These are phyloP conservation scores for Helobdella robusta DNA, from an alignment of 2,888 invertebrate species.

Conservation along the genomic window DNA sequence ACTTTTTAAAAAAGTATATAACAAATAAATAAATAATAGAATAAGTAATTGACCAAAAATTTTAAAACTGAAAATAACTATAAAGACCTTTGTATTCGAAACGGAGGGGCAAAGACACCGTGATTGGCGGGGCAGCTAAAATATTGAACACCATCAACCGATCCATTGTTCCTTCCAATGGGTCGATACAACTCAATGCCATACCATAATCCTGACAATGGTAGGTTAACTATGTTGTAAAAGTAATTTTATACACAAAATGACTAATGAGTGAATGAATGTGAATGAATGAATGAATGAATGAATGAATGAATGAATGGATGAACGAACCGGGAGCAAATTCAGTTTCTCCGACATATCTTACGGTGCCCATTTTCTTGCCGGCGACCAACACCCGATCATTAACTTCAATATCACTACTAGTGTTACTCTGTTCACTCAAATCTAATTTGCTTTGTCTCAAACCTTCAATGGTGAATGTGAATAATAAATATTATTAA, in stretches of 20 bases:
- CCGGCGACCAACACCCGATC: constrained; percentile 51
- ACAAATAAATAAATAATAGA: too few species aligned
- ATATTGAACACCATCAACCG: constrained; percentile 45
- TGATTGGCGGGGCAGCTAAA: constrained; percentile 46
- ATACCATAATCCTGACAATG: constrained; percentile 49
- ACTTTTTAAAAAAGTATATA: too few species aligned
- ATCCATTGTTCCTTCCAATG: constrained; percentile 49
- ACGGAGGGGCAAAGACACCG: constrained; percentile 48
- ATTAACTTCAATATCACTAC: constrained; percentile 40
- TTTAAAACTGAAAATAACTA: too few species aligned
- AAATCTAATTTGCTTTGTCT: constrained; percentile 13
- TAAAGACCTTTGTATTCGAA: constrained; percentile 49
- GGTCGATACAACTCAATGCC: constrained; percentile 48
- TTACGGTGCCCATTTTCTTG: constrained; percentile 49
- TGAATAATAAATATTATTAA: not conserved
- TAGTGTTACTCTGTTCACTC: not conserved
- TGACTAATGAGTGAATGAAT: too few species aligned
- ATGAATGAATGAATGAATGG: too few species aligned
- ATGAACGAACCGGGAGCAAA: constrained; percentile 50
- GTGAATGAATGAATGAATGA: too few species aligned
- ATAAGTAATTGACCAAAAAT: too few species aligned
- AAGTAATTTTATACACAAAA: too few species aligned
- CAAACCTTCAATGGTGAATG: constrained; percentile 15
- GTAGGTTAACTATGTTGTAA: too few species aligned
- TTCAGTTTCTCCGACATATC: constrained; percentile 50